Evolutionary conservation across 2,888 invertebrate genomes (phyloP).

Genomic region (Crossocerus cetratus): DNA sequence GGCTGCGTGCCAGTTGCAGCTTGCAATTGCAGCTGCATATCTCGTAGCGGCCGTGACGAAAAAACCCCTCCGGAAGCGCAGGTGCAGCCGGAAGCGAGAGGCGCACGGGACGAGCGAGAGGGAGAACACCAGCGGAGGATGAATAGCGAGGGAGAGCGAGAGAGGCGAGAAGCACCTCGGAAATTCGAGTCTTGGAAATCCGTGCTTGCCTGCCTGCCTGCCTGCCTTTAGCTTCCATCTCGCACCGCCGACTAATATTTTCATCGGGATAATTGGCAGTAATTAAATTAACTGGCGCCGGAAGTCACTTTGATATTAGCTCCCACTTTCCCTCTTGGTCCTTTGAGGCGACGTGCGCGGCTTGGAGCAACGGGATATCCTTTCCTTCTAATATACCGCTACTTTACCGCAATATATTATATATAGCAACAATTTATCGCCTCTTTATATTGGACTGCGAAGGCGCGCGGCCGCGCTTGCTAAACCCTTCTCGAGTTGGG

Average conservation of each 20-base stretch:
- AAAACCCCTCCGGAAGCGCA: constrained; percentile 25
- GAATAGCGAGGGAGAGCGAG: background rate
- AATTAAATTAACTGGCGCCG: constrained; percentile 34
- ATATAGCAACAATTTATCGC: constrained; percentile 3
- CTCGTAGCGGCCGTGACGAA: constrained; percentile 19
- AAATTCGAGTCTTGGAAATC: constrained; percentile 39
- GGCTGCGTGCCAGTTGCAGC: constrained; percentile 71
- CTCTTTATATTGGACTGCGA: background rate
- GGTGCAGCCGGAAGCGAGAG: constrained; percentile 34
- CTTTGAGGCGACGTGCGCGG: background rate
- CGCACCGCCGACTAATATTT: constrained; percentile 29
- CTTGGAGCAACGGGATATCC: background rate
- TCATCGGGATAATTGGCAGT: constrained; percentile 29
- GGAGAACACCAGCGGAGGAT: background rate
- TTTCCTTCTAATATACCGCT: constrained; percentile 6
- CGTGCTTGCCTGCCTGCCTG: constrained; percentile 12
- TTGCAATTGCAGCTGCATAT: constrained; percentile 58
- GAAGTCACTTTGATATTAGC: constrained; percentile 7
- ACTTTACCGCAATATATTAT: constrained; percentile 5
- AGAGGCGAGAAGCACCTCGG: constrained; percentile 14
- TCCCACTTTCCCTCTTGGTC: background rate
- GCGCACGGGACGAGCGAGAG: background rate
- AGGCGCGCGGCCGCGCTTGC: background rate
- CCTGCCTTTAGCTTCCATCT: constrained; percentile 10
- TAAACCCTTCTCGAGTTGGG: background rate